Base-by-base conservation (phyloP, 2,797 vertebrate genomes). In the Staurois parvus region DNA sequence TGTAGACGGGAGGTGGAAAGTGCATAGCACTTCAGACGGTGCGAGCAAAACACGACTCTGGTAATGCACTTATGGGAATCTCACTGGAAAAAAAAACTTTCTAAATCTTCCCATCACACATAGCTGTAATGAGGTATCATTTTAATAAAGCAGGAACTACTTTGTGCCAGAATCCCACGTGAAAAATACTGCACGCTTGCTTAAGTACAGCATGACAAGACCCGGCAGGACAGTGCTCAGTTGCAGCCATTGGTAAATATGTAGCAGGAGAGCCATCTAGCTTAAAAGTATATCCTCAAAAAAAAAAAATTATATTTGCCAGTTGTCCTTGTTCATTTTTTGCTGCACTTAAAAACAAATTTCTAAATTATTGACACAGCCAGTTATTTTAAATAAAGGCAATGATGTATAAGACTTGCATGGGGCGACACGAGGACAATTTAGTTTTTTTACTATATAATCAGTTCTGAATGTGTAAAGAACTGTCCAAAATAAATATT, bases 21-120 rank as follows among this genome's bases (percentile, higher is more conserved):
- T 72, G 79, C 79, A 52, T 72, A 37, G 11, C 68, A 40, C 79
- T 56, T 26, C 7, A 19, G 67, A 80, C 30, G 15, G 76, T 67
- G 26, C 26, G 37, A 73, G 29, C 29, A 48, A 66, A 72, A 72
- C 76, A 79, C 40, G n/a, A 3, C 19, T 10, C 77, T 70, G 26
- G 26, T 75, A 74, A 85, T 74, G 70, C 59, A 85, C 78, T 75
- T 69, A 6, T 42, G 84, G 77, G 84, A 81, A 76, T 81, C 72
- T 75, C 77, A 52, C 30, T 29, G 5, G 24, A 69, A 45, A 76
- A 69, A 67, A 52, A 52, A 4, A 29, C 40, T 79, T 15, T n/a
- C 17, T 30, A 56, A 72, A 81, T 3, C 45, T 32, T 62, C n/a
- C 70, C 37, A 29, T 45, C 28, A 13, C 75, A 37, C 32, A 40